A percentile compares a stretch with the other conserved stretches of the same genome.
phyloP scores from a whole-genome alignment of 2,113 vertebrate genomes.

The Antigone vipio region DNA sequence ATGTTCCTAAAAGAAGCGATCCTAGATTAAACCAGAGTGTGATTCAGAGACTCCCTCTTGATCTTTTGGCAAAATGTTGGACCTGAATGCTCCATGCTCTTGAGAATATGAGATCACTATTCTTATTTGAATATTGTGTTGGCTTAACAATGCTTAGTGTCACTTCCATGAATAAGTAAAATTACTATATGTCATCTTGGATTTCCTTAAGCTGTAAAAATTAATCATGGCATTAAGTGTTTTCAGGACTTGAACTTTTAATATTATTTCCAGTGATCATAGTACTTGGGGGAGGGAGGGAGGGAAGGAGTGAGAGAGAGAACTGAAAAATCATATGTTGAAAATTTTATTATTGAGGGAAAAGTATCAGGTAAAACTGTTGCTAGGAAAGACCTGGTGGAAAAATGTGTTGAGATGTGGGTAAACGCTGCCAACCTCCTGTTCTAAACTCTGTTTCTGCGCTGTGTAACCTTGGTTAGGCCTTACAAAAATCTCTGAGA shows the following conservation, averaged over 20 bases:
- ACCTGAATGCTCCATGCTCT: not conserved
- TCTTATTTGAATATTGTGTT: not conserved
- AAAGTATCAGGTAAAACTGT: slow-evolving; percentile 32
- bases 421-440: slow-evolving; percentile 41
- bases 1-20: not conserved
- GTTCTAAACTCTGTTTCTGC: slow-evolving; percentile 62
- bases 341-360: not conserved
- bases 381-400: not conserved
- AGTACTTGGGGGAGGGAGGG: not conserved
- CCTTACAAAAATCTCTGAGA: slow-evolving; percentile 35
- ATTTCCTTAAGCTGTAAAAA: slow-evolving; percentile 49
- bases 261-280: slow-evolving; percentile 52
- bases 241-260: slow-evolving; percentile 50
- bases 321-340: slow-evolving; percentile 50
- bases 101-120: not conserved
- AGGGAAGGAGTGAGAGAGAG: not conserved
- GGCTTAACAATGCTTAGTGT: slow-evolving; percentile 20
- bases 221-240: slow-evolving; percentile 31
- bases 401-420: slow-evolving; percentile 54
- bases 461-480: slow-evolving; percentile 53
- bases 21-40: not conserved
- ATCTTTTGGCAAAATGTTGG: not conserved
- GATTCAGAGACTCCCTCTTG: not conserved
- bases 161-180: slow-evolving; percentile 14
- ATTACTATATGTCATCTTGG: slow-evolving; percentile 28